Evolutionary conservation across 2,797 vertebrate genomes (phyloP).

Genomic region (Sebastes elongatus): DNA sequence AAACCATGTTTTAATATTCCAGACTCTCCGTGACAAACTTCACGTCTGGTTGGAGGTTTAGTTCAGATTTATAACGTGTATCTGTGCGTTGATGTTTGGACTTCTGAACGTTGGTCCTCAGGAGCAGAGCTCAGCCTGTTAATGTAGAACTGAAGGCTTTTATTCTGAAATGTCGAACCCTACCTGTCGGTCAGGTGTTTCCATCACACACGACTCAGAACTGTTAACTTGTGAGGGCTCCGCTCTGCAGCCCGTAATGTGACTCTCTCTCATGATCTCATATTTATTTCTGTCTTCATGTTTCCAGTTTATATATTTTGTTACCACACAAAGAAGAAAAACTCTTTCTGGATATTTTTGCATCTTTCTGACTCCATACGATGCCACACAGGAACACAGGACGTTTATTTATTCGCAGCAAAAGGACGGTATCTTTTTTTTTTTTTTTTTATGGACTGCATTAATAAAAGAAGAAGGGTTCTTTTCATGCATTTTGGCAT

Average conservation of each 20-base stretch:
- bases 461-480: background rate
- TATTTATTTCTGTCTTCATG: background rate
- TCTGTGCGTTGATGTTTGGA: background rate
- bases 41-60: background rate
- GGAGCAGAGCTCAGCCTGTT: background rate
- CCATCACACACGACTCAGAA: background rate
- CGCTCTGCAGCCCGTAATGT: background rate
- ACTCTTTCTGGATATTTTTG: constrained; percentile 64
- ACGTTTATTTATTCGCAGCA: constrained; percentile 29
- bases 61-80: background rate
- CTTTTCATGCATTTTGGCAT: constrained; percentile 21
- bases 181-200: background rate
- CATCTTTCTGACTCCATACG: constrained; percentile 46
- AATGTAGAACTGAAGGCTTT: background rate
- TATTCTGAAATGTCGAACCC: background rate
- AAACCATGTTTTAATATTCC: background rate
- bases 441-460: background rate
- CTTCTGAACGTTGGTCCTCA: too few relatives aligned
- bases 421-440: background rate
- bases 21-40: background rate
- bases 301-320: background rate
- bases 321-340: constrained; percentile 33
- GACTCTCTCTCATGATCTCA: background rate
- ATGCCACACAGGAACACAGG: background rate
- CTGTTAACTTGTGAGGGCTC: background rate